These are phyloP conservation scores for Melanotaenia maccullochi DNA, from an alignment of 2,797 vertebrate genomes.

Conservation along the genomic window DNA sequence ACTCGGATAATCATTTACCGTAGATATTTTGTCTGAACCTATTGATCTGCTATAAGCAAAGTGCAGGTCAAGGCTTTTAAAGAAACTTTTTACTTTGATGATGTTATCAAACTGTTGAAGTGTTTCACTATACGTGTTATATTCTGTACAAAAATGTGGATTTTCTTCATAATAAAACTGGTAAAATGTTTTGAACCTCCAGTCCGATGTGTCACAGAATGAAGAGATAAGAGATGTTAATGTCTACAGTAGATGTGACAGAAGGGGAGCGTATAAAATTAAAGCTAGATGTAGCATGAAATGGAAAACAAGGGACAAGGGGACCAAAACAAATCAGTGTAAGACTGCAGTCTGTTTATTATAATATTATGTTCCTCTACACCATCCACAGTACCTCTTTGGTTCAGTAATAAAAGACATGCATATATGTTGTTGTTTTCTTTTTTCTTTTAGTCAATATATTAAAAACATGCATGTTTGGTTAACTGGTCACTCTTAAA, in stretches of 20 bases:
- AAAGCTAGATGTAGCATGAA: neutral
- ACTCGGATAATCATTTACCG: neutral
- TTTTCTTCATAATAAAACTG: neutral
- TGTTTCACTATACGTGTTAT: no score
- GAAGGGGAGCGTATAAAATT: neutral
- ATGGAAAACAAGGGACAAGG: neutral
- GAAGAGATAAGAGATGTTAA: neutral
- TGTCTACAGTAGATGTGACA: neutral
- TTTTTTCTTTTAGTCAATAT: no score
- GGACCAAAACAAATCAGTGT: no score
- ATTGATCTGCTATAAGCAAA: neutral
- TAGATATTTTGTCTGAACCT: neutral
- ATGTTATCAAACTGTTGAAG: neutral
- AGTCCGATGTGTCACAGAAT: neutral
- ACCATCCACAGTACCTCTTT: no score
- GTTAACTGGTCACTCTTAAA: no score
- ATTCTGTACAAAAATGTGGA: neutral
- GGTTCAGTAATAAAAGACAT: no score
- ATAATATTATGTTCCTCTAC: no score
- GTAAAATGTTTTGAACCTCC: no score
- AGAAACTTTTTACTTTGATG: no score
- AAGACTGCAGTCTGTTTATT: no score
- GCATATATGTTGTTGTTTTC: no score
- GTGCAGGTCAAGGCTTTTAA: neutral
- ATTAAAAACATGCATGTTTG: no score